phyloP scores from a whole-genome alignment of 1,140 invertebrate species.

The Ruditapes philippinarum region DNA sequence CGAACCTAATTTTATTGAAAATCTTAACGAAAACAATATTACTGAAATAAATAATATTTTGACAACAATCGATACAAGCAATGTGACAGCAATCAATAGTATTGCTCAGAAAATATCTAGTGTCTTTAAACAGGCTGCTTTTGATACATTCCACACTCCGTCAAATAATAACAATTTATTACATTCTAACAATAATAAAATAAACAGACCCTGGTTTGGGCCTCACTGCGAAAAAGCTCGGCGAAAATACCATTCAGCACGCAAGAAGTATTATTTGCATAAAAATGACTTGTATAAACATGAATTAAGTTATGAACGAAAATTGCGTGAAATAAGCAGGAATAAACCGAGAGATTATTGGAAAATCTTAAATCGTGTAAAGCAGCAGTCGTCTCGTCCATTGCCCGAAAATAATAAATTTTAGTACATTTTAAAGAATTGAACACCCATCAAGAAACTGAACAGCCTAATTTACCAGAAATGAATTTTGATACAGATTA shows the following conservation, averaged over 20 bases:
- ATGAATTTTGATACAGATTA: background rate
- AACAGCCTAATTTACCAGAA: background rate
- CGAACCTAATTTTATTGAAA: background rate
- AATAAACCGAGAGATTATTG: background rate
- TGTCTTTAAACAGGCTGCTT: background rate
- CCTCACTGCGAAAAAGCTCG: background rate
- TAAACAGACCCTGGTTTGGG: background rate
- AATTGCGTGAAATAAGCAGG: background rate
- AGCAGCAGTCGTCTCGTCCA: background rate
- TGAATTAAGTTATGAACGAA: background rate
- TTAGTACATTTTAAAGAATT: background rate
- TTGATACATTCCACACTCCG: background rate
- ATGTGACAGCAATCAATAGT: background rate
- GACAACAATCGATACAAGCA: background rate
- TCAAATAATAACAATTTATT: too few species aligned
- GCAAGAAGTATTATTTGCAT: background rate
- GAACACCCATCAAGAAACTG: background rate
- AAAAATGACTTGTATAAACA: background rate
- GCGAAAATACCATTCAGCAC: background rate
- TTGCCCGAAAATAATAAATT: background rate
- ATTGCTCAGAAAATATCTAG: background rate
- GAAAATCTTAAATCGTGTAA: background rate
- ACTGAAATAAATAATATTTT: background rate
- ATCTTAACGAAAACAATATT: background rate
- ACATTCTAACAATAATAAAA: background rate